phyloP scores from a whole-genome alignment of 1,140 invertebrate species.

The Temnothorax longispinosus region DNA sequence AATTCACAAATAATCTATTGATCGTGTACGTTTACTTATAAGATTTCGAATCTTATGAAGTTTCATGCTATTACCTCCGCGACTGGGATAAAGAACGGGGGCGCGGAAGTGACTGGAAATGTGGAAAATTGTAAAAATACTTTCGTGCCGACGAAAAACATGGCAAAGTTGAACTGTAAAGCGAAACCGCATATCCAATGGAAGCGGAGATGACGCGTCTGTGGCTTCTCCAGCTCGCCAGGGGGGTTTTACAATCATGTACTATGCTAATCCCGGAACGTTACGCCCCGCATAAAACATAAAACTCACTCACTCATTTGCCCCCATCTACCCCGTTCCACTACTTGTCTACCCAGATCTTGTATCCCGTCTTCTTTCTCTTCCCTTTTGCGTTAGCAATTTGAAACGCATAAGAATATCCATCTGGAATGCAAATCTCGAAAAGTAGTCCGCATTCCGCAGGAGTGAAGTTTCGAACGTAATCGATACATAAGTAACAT shows the following conservation, averaged over 20 bases:
- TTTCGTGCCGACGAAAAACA: slow-evolving; percentile 66
- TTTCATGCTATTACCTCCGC: slow-evolving; percentile 11
- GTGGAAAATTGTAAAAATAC: slow-evolving; percentile 71
- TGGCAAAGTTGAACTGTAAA: slow-evolving; percentile 65
- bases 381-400: slow-evolving; percentile 69
- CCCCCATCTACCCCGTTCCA: slow-evolving; percentile 57
- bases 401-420: slow-evolving; percentile 75
- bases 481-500: slow-evolving; percentile 1
- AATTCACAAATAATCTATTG: background rate
- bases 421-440: slow-evolving; percentile 75
- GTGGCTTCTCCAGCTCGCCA: slow-evolving; percentile 72
- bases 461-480: slow-evolving; percentile 50
- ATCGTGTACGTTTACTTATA: background rate
- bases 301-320: slow-evolving; percentile 79
- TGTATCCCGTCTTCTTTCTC: slow-evolving; percentile 58
- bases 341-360: slow-evolving; percentile 37
- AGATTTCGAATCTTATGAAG: slow-evolving; percentile 13
- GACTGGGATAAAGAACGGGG: slow-evolving; percentile 11
- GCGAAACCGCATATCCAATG: slow-evolving; percentile 61
- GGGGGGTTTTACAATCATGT: slow-evolving; percentile 80
- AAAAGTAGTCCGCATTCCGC: slow-evolving; percentile 65
- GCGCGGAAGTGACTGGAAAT: slow-evolving; percentile 32
- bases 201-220: slow-evolving; percentile 67
- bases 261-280: slow-evolving; percentile 82
- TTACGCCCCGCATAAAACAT: slow-evolving; percentile 82